Percentiles rank a stretch among this genome's conserved stretches.
Evolutionary conservation across 2,888 invertebrate genomes (phyloP).

Genomic region (Pristionchus entomophagus): DNA sequence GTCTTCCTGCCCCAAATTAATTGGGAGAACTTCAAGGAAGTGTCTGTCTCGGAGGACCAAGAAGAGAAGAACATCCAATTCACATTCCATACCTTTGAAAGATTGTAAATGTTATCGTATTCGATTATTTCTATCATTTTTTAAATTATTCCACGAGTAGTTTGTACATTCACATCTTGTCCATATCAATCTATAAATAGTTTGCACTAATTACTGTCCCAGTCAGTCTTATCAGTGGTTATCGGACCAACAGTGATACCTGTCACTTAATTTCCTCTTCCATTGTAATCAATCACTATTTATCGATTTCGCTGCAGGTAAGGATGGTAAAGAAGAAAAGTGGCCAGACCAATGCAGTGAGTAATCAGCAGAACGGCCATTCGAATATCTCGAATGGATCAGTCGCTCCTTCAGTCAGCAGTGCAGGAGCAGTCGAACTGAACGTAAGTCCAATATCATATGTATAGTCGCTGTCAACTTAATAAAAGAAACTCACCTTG

Average conservation of each 20-base stretch:
- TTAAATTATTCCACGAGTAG: neutral
- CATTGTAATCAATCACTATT: neutral
- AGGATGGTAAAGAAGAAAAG: slow-evolving; percentile 21
- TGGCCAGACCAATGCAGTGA: neutral
- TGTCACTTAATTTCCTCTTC: neutral
- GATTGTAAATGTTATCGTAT: neutral
- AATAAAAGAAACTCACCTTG: too few relatives aligned
- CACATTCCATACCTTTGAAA: slow-evolving; percentile 34
- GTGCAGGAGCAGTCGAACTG: neutral
- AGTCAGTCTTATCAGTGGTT: neutral
- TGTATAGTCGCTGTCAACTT: too few relatives aligned
- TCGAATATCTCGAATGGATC: neutral
- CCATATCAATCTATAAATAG: slow-evolving; percentile 21
- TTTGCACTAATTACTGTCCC: neutral
- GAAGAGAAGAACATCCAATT: slow-evolving; percentile 45
- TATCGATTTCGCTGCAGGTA: neutral
- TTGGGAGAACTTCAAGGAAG: slow-evolving; percentile 50
- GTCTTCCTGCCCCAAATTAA: slow-evolving; percentile 65
- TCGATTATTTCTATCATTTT: neutral
- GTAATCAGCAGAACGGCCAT: neutral
- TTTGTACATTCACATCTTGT: neutral
- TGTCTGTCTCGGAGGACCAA: neutral
- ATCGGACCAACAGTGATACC: neutral
- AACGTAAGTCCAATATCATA: slow-evolving; percentile 21
- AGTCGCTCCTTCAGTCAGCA: neutral